phyloP scores from a whole-genome alignment of 2,113 vertebrate species.

The Mungos mungo region DNA sequence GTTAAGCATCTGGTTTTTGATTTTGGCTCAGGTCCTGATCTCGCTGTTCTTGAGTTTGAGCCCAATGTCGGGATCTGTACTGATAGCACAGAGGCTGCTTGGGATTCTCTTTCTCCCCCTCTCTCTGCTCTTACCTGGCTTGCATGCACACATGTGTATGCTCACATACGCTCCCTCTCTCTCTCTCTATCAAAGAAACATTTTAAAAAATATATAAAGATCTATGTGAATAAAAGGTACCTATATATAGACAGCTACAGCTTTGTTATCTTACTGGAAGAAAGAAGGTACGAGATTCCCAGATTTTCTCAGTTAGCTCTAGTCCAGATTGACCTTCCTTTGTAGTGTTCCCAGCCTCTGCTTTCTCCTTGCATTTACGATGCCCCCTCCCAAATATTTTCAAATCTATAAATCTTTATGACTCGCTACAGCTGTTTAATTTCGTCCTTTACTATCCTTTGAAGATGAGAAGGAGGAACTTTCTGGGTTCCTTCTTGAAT shows the following conservation, averaged over 20 bases:
- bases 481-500: conserved; percentile 55
- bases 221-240: background rate
- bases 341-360: background rate
- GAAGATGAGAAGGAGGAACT: conserved; percentile 28
- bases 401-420: conserved; percentile 40
- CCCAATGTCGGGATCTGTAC: too few species aligned
- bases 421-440: background rate
- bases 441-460: conserved; percentile 28
- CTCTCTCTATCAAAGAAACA: background rate
- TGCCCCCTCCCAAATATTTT: conserved; percentile 34
- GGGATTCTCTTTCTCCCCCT: too few species aligned
- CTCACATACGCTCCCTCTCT: too few species aligned
- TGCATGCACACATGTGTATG: too few species aligned
- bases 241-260: background rate
- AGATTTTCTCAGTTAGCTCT: background rate
- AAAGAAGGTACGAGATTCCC: background rate
- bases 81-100: too few species aligned
- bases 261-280: conserved; percentile 9
- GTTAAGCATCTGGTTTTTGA: too few species aligned
- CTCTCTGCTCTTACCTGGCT: too few species aligned
- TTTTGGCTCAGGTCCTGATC: too few species aligned
- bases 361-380: conserved; percentile 31
- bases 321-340: background rate
- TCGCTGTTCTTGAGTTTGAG: too few species aligned
- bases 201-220: background rate